phyloP scores from a whole-genome alignment of 2,797 vertebrate species.

The Eulemur rubriventer region DNA sequence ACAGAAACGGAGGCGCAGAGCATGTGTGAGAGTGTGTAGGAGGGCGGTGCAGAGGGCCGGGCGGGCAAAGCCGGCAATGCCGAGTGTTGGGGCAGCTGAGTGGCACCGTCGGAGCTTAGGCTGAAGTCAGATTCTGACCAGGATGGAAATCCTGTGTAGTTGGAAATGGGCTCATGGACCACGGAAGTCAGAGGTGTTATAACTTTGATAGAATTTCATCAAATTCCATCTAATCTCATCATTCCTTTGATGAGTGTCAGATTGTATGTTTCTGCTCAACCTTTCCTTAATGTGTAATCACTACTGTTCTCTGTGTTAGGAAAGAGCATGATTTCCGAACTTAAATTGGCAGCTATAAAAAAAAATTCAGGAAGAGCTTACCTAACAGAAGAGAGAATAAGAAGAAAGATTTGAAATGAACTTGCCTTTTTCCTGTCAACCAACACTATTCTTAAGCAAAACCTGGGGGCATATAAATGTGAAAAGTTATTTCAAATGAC shows the following conservation, averaged over 20 bases:
- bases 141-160: neutral
- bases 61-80: too few species aligned
- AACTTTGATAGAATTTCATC: neutral
- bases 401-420: neutral
- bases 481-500: constrained; percentile 56
- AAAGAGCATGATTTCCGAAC: neutral
- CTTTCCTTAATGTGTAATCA: neutral
- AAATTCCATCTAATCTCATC: neutral
- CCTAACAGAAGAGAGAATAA: neutral
- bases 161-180: neutral
- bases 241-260: neutral
- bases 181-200: neutral
- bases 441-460: neutral
- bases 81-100: neutral
- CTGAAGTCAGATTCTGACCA: neutral
- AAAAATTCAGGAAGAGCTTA: neutral
- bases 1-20: neutral
- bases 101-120: neutral
- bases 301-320: neutral
- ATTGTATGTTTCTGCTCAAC: neutral
- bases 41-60: neutral
- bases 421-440: neutral
- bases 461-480: neutral
- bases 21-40: neutral
- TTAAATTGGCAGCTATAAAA: neutral